A percentile compares a stretch with the other conserved stretches of the same genome.
These are phyloP conservation scores for Camponotus floridanus DNA, from an alignment of 1,140 invertebrate genomes.

Conservation along the genomic window DNA sequence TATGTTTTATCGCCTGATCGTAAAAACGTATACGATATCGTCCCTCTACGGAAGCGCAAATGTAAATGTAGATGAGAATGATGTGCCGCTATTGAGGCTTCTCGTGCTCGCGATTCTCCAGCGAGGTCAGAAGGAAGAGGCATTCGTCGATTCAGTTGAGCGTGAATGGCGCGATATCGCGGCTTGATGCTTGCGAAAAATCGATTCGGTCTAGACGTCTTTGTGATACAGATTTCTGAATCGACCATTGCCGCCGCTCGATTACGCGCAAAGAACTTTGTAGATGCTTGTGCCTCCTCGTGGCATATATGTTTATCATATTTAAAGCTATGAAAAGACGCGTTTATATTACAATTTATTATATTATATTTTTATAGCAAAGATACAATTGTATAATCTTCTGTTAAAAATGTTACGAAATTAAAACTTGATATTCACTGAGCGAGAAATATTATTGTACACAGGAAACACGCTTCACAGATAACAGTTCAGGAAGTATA, in stretches of 20 bases:
- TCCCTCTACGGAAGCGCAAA: conserved; percentile 12
- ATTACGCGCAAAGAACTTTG: conserved; percentile 49
- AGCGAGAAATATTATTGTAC: conserved; percentile 2
- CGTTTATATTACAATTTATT: background rate
- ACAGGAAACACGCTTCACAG: background rate
- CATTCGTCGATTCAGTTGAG: conserved; percentile 52
- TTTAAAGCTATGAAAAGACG: background rate
- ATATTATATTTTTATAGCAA: background rate
- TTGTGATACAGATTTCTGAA: conserved; percentile 54
- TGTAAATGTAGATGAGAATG: conserved; percentile 49
- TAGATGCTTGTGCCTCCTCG: background rate
- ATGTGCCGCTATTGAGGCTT: conserved; percentile 32
- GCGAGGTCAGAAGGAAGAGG: conserved; percentile 47
- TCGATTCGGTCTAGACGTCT: conserved; percentile 59
- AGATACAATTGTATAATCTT: background rate
- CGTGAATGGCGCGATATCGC: conserved; percentile 54
- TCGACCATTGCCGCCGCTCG: conserved; percentile 27
- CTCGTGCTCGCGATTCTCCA: conserved; percentile 27
- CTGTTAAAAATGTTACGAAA: background rate
- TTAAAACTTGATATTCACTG: conserved; percentile 1
- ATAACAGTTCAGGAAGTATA: conserved; percentile 8
- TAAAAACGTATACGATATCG: conserved; percentile 7
- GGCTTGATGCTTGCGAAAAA: conserved; percentile 43
- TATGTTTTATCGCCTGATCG: conserved; percentile 46
- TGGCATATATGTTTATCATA: background rate